Conservation (phyloP, 2,888 invertebrate genomes). For the Melanchra persicariae region DNA sequence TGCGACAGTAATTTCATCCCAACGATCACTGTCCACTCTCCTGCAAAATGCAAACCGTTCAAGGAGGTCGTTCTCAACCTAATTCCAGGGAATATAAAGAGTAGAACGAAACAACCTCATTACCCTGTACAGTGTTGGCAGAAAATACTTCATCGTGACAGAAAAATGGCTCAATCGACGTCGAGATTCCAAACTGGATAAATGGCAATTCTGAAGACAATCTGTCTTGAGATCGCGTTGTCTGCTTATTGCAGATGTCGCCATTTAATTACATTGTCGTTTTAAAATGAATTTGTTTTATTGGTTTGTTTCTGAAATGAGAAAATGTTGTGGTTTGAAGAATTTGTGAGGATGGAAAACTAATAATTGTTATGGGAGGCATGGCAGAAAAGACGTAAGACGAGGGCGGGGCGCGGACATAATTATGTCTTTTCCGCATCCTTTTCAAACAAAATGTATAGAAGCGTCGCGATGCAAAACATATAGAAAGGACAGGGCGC, state of each 20-base stretch:
- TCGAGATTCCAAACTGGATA: constrained; percentile 67
- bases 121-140: constrained; percentile 29
- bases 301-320: constrained; percentile 12
- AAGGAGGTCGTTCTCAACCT: constrained; percentile 1
- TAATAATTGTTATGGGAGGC: not conserved
- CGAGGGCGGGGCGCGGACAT: too few species aligned
- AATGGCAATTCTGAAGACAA: constrained; percentile 69
- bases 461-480: too few species aligned
- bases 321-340: not conserved
- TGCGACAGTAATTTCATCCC: not conserved
- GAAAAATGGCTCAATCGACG: constrained; percentile 68
- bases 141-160: constrained; percentile 65
- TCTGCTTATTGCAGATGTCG: constrained; percentile 38
- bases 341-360: not conserved
- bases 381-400: too few species aligned
- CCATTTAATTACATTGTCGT: constrained; percentile 39
- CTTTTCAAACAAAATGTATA: too few species aligned
- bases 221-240: constrained; percentile 67
- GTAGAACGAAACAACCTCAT: constrained; percentile 23
- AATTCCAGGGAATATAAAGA: constrained; percentile 16
- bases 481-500: too few species aligned
- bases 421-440: too few species aligned
- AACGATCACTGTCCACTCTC: not conserved
- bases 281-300: constrained; percentile 21
- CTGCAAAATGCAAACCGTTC: constrained; percentile 1